phyloP scores from a whole-genome alignment of 2,113 vertebrate species.

The Hirundichthys speculiger region DNA sequence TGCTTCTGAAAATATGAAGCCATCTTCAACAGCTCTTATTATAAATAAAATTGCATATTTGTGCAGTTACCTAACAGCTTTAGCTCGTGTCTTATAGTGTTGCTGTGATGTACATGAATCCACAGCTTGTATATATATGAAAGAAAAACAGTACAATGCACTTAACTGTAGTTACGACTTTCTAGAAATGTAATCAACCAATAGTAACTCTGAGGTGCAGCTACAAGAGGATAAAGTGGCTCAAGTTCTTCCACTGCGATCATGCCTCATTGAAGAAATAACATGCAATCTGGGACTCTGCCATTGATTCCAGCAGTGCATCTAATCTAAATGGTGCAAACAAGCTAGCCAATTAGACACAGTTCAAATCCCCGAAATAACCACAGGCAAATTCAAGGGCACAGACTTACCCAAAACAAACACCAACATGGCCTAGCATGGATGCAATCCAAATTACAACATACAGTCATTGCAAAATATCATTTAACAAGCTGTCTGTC shows the following conservation, averaged over 20 bases:
- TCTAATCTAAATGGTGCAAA: conserved; percentile 73
- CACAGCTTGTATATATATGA: neutral
- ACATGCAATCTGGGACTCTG: conserved; percentile 64
- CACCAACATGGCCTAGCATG: conserved; percentile 63
- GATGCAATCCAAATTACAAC: conserved; percentile 68
- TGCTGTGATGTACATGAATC: neutral
- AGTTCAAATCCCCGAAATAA: conserved; percentile 74
- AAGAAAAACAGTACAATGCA: neutral
- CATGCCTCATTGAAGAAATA: conserved; percentile 63
- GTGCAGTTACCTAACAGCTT: neutral
- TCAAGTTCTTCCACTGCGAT: conserved; percentile 33
- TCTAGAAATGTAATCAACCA: conserved; percentile 5
- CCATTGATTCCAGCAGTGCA: conserved; percentile 72
- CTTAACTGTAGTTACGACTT: neutral
- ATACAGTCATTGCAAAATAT: conserved; percentile 45
- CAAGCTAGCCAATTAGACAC: conserved; percentile 70
- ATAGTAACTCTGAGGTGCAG: conserved; percentile 8
- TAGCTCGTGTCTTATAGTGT: neutral
- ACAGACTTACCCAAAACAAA: conserved; percentile 70
- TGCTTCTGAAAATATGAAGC: conserved; percentile 14
- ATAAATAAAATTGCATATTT: conserved; percentile 32
- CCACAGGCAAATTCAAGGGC: conserved; percentile 68
- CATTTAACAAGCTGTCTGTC: conserved; percentile 36
- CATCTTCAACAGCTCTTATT: conserved; percentile 30
- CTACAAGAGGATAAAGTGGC: conserved; percentile 6